phyloP scores from a whole-genome alignment of 1,140 invertebrate genomes.

The Proctacanthus coquilletti region DNA sequence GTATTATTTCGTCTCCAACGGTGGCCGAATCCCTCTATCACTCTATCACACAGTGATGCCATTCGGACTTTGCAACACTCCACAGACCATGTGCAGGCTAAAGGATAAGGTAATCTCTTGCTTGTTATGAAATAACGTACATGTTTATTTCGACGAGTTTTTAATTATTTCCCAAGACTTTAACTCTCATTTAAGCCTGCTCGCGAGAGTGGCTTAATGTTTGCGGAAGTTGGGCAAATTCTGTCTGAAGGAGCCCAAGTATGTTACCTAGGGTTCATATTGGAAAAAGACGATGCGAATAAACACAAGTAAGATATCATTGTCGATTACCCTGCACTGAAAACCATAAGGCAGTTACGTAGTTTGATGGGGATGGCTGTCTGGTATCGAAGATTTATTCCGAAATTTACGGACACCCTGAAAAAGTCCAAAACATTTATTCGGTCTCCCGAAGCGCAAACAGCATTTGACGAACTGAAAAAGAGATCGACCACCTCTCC shows the following conservation, averaged over 20 bases:
- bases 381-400: slow-evolving; percentile 30
- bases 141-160: too few species aligned
- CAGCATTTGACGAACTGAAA: slow-evolving; percentile 19
- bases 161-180: too few species aligned
- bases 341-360: slow-evolving; percentile 27
- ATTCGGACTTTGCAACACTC: slow-evolving; percentile 8
- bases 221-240: too few species aligned
- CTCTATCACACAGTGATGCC: slow-evolving; percentile 15
- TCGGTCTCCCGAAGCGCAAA: slow-evolving; percentile 11
- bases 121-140: slow-evolving; percentile 4
- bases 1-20: too few species aligned
- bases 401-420: slow-evolving; percentile 11
- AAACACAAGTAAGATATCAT: too few species aligned
- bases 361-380: slow-evolving; percentile 31
- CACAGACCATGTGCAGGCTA: slow-evolving; percentile 8
- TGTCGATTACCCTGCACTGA: too few species aligned
- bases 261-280: too few species aligned
- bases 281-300: too few species aligned
- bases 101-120: slow-evolving; percentile 8
- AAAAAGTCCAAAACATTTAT: slow-evolving; percentile 3
- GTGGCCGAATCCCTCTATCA: too few species aligned
- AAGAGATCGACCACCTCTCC: slow-evolving; percentile 6
- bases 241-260: too few species aligned
- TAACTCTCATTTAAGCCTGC: too few species aligned
- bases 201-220: too few species aligned